Evolutionary conservation across 2,888 invertebrate species (phyloP), one percentile per base, ranked within the genome.

Genomic region (Rotaria magnacalcarata): DNA sequence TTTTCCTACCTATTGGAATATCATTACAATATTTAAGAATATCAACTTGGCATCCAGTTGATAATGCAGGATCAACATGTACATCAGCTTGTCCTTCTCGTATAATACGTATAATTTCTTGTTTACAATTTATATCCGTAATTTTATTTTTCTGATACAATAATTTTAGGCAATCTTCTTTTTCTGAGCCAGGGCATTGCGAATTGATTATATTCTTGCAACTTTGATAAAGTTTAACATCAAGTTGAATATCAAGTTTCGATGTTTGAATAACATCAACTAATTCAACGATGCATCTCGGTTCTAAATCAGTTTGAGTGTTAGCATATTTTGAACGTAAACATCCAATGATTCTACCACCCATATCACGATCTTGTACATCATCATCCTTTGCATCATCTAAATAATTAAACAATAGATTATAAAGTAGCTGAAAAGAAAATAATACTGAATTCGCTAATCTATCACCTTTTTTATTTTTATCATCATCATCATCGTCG

Each of bases 141-240:
- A 86, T 74, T 14, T 52, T 58, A 21, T 84, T 74, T 21, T 58
- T n/a, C 50, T 86, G 86, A 74, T 74, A 86, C 43, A 27, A 43
- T 27, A 86, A 19, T 60, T 84, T 84, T n/a, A 86, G n/a, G 58
- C 86, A 86, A 47, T 86, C 85, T 85, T 86, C 86, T 74, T 86
- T 84, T 47, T 86, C 84, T 0, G 67, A 16, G 3, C 56, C 54
- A 5, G 74, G 3, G 34, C 86, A 86, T 74, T 27, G 27, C 19
- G n/a, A 54, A 50, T 74, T 54, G 52, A 86, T 56, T 19, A 47
- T 58, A 24, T 27, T 75, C 58, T 75, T 80, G 54, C 86, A 86
- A 3, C 27, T 24, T 84, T 50, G 27, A 67, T 67, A 67, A 19
- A 67, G 34, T 67, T 67, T 34, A 27, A 67, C 41, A 67, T 67